phyloP scores from a whole-genome alignment of 2,797 vertebrate species.

The Sitta carolinensis region DNA sequence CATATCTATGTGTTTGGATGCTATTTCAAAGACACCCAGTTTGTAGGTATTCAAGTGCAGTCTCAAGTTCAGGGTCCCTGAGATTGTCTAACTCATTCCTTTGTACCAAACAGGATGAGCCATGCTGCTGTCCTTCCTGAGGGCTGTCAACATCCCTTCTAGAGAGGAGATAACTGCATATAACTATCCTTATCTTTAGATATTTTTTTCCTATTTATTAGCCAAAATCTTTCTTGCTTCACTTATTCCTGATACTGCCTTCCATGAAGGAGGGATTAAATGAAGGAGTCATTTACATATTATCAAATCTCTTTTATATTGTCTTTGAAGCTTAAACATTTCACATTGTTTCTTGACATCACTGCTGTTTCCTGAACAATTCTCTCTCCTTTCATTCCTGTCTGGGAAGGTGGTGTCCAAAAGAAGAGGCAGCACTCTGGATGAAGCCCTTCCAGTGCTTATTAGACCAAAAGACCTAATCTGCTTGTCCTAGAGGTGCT shows the following conservation, averaged over 20 bases:
- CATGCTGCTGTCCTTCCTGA: not conserved
- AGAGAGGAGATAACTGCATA: not conserved
- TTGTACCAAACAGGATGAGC: not conserved
- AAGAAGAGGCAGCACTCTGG: not conserved
- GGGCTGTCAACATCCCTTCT: not conserved
- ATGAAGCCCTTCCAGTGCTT: not conserved
- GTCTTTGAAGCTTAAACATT: not conserved
- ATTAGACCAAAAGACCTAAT: conserved; percentile 11
- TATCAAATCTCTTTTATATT: not conserved
- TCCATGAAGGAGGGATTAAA: not conserved
- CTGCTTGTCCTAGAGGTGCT: not conserved
- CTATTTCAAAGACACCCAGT: not conserved
- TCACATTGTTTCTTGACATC: not conserved
- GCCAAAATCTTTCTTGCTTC: not conserved
- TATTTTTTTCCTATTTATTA: not conserved
- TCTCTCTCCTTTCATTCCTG: not conserved
- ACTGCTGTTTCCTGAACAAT: not conserved
- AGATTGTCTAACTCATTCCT: not conserved
- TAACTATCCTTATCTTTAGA: not conserved
- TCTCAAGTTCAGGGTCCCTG: not conserved
- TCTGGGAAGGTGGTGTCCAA: not conserved
- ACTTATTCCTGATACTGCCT: not conserved
- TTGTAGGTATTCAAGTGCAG: not conserved
- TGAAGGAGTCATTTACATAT: not conserved
- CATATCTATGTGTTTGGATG: rapidly evolving